Base-by-base conservation (phyloP, 2,888 invertebrate genomes). In the Branchellion lobata region DNA sequence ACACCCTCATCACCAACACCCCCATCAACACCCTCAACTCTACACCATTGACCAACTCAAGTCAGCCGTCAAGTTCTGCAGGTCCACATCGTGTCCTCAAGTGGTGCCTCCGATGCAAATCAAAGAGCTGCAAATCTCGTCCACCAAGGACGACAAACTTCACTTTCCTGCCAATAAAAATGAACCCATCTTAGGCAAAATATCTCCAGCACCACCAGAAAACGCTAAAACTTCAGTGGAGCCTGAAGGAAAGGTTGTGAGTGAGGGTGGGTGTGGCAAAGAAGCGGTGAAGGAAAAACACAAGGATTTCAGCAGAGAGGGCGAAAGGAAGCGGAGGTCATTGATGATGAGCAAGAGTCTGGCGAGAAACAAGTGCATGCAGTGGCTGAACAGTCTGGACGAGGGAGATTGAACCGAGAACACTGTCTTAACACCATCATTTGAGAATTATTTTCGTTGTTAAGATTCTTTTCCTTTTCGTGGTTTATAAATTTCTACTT, bases 351-450 rank as follows among this genome's bases (percentile, higher is more conserved):
- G 79, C 36, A 68, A 79, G 27, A 81, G 51, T 69, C 53, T 81
- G 1, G 81, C 81, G 0, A 36, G 81, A 57, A 40, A 79, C 5
- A 81, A 81, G 34, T 81, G 81, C 29, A 80, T 81, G 40, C 81
- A 81, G 51, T 81, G 81, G 81, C 57, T 81, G 8, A 81, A 78
- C 79, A 81, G 81, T 27, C 53, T 81, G n/a, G 81, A 81, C 73
- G 81, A 81, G 31, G 81, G 78, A 53, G 81, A 81, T 33, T 81
- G 34, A 34, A 18, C n/a, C 5, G 29, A 5, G 8, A 65, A 27
- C 5, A 3, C 14, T 40, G 40, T 40, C 14, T 40, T 40, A 40
- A n/a, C n/a, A n/a, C n/a, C n/a, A n/a, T n/a, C n/a, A n/a, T n/a
- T n/a, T n/a, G n/a, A n/a, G n/a, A 40, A 40, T 40, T 40, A 40